Percentiles rank a stretch among this genome's conserved stretches.
phyloP scores from a whole-genome alignment of 2,797 vertebrate species.

The Pseudochirops cupreus region DNA sequence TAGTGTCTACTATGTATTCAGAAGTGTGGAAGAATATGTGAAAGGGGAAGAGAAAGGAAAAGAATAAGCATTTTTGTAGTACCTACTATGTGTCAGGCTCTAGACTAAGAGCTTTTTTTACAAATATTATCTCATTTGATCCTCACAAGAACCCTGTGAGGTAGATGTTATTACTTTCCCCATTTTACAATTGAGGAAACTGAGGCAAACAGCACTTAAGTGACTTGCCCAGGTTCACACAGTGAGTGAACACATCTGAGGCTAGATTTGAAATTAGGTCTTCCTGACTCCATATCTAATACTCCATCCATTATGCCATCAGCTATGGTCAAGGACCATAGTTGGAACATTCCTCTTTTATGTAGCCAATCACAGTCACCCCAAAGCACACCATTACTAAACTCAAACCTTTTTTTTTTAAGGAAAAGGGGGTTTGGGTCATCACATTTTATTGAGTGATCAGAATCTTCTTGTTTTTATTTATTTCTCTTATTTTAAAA shows the following conservation, averaged over 20 bases:
- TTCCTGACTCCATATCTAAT: neutral
- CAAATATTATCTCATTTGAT: neutral
- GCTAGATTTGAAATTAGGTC: neutral
- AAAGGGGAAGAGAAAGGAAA: neutral
- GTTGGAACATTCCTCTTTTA: neutral
- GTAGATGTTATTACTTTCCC: neutral
- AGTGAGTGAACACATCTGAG: neutral
- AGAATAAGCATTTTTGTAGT: neutral
- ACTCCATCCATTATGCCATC: neutral
- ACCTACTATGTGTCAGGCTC: neutral
- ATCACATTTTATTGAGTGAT: constrained; percentile 67
- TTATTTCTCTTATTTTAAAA: constrained; percentile 20
- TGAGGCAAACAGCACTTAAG: neutral
- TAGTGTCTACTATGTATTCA: neutral
- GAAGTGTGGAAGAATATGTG: neutral
- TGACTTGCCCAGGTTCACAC: neutral
- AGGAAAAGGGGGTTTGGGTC: neutral
- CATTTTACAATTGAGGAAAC: neutral
- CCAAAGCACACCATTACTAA: neutral
- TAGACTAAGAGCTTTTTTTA: neutral
- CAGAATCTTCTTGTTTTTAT: constrained; percentile 45
- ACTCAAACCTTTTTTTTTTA: neutral
- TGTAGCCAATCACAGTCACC: neutral
- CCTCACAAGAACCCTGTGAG: neutral
- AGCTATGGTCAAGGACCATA: neutral